Evolutionary conservation across 2,797 vertebrate species (phyloP), one percentile per base, ranked within the genome.

Genomic region (Tachyglossus aculeatus): DNA sequence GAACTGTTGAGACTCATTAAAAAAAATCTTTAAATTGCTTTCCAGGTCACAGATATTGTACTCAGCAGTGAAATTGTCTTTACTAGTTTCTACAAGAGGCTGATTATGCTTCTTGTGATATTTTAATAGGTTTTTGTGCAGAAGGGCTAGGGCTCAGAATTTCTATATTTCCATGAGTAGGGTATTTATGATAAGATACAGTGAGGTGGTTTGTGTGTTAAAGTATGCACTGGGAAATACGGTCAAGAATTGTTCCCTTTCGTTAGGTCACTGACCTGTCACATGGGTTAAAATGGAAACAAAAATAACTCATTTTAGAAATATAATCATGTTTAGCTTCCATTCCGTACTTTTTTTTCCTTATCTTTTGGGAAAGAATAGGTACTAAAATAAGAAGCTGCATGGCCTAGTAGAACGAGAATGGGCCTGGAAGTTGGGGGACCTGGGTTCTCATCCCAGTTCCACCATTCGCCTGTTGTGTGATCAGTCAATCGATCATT

Each of bases 81-180:
- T 69, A 33, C 24, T 71, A 48, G 5, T 62, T 80, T 83, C 41
- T 80, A 37, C 29, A 74, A 32, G 16, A 73, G 54, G 44, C 19
- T 59, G 27, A 65, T 71, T 74, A 37, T 25, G 66, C 40, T 74
- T 82, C 55, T 61, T 25, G 5, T 59, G 36, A 16, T 47, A 21
- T 78, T 87, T 81, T 77, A 81, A 73, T 43, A 83, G 32, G 34
- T 10, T 77, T 82, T 47, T 65, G n/a, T 5, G 65, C 6, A 58
- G 66, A 80, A 52, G 13, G 4, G 40, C 5, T 0, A 3, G 47
- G 6, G 0, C n/a, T 43, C 27, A 69, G 41, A 45, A 44, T 62
- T 81, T 79, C 71, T 45, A 2, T 12, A 21, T 61, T 66, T 69
- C 55, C 64, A 62, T 1, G 60, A 47, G 33, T 43, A 47, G 33